Conservation (phyloP, 2,797 vertebrate species). For the Leptodactylus fallax region DNA sequence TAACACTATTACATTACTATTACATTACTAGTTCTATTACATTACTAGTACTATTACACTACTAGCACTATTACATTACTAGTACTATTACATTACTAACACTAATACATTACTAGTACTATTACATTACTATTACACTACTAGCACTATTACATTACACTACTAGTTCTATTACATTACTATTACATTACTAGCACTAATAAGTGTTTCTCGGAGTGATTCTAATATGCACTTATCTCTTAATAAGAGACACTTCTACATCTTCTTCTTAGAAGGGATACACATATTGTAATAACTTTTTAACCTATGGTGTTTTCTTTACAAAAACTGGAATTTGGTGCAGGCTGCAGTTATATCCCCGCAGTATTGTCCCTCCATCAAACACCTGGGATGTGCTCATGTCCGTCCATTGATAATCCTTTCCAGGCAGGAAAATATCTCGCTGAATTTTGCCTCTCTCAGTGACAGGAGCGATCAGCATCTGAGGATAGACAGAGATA, state of each 20-base stretch:
- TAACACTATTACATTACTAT: too few relatives aligned
- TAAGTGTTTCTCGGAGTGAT: background rate
- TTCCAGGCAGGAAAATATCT: constrained; percentile 88
- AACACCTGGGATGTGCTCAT: constrained; percentile 82
- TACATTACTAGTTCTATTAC: too few relatives aligned
- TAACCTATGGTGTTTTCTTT: constrained; percentile 61
- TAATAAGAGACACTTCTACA: constrained; percentile 53
- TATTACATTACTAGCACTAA: too few relatives aligned
- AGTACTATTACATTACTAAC: too few relatives aligned
- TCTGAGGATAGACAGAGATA: constrained; percentile 70
- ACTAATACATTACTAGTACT: too few relatives aligned
- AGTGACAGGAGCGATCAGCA: constrained; percentile 88
- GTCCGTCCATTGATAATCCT: constrained; percentile 85
- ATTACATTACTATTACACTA: too few relatives aligned
- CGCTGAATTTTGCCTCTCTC: constrained; percentile 80
- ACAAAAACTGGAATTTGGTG: constrained; percentile 84
- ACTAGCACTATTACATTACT: too few relatives aligned
- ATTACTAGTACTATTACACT: too few relatives aligned
- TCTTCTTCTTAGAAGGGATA: constrained; percentile 58
- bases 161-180: too few relatives aligned
- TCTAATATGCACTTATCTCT: constrained; percentile 42
- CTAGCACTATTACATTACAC: too few relatives aligned
- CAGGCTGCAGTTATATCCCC: constrained; percentile 82
- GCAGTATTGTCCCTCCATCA: constrained; percentile 84
- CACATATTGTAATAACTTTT: background rate